Base-by-base conservation (phyloP, 2,888 invertebrate species). In the Hylaea fasciaria region DNA sequence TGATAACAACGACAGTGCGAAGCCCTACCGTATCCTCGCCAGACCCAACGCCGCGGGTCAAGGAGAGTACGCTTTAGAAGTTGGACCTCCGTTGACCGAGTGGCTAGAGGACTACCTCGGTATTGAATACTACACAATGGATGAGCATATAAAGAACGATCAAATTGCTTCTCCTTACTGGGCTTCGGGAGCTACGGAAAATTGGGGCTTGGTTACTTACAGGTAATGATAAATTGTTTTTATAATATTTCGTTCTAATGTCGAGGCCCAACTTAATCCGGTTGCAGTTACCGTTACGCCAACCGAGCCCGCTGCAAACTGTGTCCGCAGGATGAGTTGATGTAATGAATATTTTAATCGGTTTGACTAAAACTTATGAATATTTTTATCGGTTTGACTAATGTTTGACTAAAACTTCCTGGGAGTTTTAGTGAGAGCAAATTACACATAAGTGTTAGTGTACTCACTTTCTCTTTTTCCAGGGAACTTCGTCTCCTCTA, bases 161-260 rank as follows among this genome's bases (percentile, higher is more conserved):
- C 91, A 91, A 65, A 85, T 91, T 2, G 90, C 91, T 1, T 85
- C 86, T 0, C 90, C 92, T 11, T 89, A 82, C 62, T 92, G 91
- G 91, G 92, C 92, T 0, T 92, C 92, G 37, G 92, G 92, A 41
- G 91, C 92, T 16, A 92, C 92, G 17, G 92, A 92, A 64, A 92
- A 92, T 65, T 92, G 92, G 92, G 92, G 92, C 40, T 71, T 92
- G 14, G 92, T 92, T 3, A 86, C 89, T 46, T 92, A 92, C 69
- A 89, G 92, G 92, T 91, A 67, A 41, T 41, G 14, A 37, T 37
- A 11, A 11, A 35, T 11, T 11, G 2, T 8, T 1, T 11, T 2
- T 11, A 5, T 35, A 8, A 7, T 35, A n/a, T n/a, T n/a, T n/a
- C n/a, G n/a, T n/a, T n/a, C n/a, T n/a, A n/a, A n/a, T n/a, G n/a